Evolutionary conservation across 2,113 vertebrate genomes (phyloP).

Genomic region (Alligator sinensis): DNA sequence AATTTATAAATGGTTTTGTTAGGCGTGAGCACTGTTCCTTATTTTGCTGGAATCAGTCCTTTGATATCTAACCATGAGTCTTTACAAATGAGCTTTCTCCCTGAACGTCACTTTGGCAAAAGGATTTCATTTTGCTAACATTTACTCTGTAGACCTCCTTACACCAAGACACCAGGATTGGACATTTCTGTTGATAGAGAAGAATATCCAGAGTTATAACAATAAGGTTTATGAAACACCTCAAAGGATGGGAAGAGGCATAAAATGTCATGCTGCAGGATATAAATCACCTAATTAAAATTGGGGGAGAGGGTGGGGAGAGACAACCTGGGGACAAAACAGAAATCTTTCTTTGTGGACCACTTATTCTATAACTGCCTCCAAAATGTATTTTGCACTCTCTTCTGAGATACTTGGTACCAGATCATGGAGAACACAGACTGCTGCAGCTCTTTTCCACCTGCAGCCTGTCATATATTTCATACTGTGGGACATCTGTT

Average conservation of each 20-base stretch:
- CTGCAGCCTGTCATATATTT: not conserved
- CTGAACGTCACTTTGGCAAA: not conserved
- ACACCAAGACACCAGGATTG: not conserved
- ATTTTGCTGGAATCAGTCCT: conserved; percentile 1
- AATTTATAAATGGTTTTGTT: not conserved
- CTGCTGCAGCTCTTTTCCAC: not conserved
- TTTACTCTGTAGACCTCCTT: not conserved
- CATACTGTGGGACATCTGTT: not conserved
- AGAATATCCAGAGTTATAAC: not conserved
- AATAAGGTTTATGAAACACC: not conserved
- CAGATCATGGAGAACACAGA: not conserved
- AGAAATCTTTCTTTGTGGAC: conserved; percentile 2
- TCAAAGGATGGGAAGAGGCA: not conserved
- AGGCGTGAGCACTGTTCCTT: not conserved
- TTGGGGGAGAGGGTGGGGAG: not conserved
- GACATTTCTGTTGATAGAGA: not conserved
- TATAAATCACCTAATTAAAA: not conserved
- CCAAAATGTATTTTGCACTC: not conserved
- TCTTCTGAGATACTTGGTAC: conserved; percentile 11
- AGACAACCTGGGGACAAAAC: not conserved
- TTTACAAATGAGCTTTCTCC: not conserved
- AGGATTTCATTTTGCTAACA: not conserved
- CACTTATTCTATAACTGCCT: conserved; percentile 1
- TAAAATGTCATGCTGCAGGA: not conserved
- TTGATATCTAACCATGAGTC: not conserved